Base-by-base conservation (phyloP, 2,797 vertebrate genomes). In the Anniella stebbinsi region DNA sequence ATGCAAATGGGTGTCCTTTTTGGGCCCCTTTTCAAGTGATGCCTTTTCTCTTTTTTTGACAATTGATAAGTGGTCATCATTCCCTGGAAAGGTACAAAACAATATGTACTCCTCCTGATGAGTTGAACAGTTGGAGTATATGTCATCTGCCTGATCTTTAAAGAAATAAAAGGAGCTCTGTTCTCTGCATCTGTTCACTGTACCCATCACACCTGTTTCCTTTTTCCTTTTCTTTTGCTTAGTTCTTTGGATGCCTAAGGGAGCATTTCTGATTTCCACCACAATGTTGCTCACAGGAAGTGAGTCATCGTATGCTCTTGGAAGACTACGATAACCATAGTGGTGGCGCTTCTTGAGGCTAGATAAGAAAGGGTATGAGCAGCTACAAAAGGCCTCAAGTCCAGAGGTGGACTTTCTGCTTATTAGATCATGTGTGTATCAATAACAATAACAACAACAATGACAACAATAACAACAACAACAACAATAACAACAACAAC, bases 371-470 rank as follows among this genome's bases (percentile, higher is more conserved):
- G 80, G 25, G 38, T 63, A 10, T 12, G 4, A 57, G 66, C 60
- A 33, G 75, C n/a, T n/a, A 45, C 30, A 33, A 13, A 70, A 54
- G 28, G 13, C 48, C 60, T 51, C 11, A 23, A 28, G n/a, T 57
- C 75, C 51, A 72, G 51, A 85, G 30, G 25, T 25, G 9, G 15
- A 57, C 63, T 45, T 80, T 57, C 36, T 4, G 45, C 36, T 86
- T 69, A 86, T 86, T 75, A 86, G 54, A 80, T 72, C 84, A 72
- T 70, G 15, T n/a, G 45, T 69, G 21, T 48, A 48, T 80, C 66
- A 23, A 45, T 45, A 45, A 45, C 6, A 45, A 45, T 48, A 54
- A 78, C n/a, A 57, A 33, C 10, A 51, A 9, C 10, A 57, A 13
- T 13, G 33, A 2, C 15, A 75, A 18, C 9, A 75, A 38, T 18